Evolutionary conservation across 2,797 vertebrate genomes (phyloP).

Genomic region (Chelonia mydas): DNA sequence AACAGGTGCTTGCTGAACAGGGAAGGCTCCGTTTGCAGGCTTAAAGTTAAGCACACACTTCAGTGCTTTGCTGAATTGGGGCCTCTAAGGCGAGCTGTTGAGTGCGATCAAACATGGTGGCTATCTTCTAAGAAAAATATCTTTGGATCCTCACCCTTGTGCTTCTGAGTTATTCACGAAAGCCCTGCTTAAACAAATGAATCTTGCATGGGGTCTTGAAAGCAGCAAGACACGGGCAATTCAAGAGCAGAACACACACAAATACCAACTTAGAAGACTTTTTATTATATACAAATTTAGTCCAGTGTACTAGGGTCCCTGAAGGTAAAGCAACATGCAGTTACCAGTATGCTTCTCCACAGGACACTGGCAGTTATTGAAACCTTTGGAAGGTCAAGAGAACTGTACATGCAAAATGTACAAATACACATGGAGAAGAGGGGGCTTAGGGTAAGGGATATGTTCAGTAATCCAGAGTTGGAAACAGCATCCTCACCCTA

Average conservation of each 20-base stretch:
- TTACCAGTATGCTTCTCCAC: not conserved
- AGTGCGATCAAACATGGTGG: not conserved
- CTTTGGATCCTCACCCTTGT: not conserved
- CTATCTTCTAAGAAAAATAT: not conserved
- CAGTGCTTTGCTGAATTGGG: not conserved
- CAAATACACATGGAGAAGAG: not conserved
- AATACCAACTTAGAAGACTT: not conserved
- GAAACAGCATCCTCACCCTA: fast-evolving
- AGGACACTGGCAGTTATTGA: not conserved
- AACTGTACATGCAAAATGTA: not conserved
- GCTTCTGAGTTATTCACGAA: not conserved
- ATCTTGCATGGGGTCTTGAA: not conserved
- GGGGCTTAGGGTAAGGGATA: not conserved
- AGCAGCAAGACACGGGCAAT: not conserved
- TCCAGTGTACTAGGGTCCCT: not conserved
- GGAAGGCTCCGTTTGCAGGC: not conserved
- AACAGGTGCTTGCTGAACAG: not conserved
- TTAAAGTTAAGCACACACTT: not conserved
- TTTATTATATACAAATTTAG: not conserved
- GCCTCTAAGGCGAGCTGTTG: constrained; percentile 4
- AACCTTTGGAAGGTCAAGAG: not conserved
- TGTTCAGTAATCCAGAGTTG: not conserved
- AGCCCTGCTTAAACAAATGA: not conserved
- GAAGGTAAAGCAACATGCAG: not conserved
- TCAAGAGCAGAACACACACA: not conserved